These are phyloP conservation scores for Pseudococcus longispinus DNA, from an alignment of 2,888 invertebrate species.

Conservation along the genomic window DNA sequence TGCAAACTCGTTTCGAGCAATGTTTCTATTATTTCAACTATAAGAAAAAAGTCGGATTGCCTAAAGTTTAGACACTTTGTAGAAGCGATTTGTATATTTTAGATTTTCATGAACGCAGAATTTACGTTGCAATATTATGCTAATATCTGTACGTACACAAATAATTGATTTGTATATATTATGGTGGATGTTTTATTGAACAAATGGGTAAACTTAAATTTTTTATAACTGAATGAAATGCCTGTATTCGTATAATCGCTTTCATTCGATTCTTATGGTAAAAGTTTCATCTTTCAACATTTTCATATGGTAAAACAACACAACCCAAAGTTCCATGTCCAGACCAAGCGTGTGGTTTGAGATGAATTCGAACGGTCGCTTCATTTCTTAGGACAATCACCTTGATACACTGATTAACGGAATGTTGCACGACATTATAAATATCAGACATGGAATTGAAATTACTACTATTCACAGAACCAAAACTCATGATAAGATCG, in stretches of 20 bases:
- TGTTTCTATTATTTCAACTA: constrained; percentile 78
- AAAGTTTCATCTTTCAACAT: constrained; percentile 47
- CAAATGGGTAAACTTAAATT: too few species aligned
- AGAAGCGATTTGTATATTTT: not conserved
- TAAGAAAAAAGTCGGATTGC: constrained; percentile 71
- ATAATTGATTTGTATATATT: too few species aligned
- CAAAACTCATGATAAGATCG: constrained; percentile 45
- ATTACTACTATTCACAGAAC: constrained; percentile 48
- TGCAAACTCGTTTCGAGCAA: constrained; percentile 76
- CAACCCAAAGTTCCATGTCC: constrained; percentile 54
- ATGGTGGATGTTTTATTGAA: too few species aligned
- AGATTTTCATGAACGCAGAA: not conserved
- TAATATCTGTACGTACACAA: too few species aligned
- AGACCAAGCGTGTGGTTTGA: constrained; percentile 55
- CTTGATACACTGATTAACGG: constrained; percentile 39
- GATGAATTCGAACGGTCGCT: not conserved
- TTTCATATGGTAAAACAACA: constrained; percentile 46
- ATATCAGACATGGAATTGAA: constrained; percentile 45
- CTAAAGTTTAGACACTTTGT: not conserved
- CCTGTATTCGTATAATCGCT: too few species aligned
- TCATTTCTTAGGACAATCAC: constrained; percentile 40
- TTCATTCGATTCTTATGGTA: too few species aligned
- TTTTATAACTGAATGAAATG: too few species aligned
- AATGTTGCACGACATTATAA: constrained; percentile 47
- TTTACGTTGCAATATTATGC: too few species aligned